phyloP scores from a whole-genome alignment of 2,888 invertebrate genomes.

The Acanthosepion esculentum region DNA sequence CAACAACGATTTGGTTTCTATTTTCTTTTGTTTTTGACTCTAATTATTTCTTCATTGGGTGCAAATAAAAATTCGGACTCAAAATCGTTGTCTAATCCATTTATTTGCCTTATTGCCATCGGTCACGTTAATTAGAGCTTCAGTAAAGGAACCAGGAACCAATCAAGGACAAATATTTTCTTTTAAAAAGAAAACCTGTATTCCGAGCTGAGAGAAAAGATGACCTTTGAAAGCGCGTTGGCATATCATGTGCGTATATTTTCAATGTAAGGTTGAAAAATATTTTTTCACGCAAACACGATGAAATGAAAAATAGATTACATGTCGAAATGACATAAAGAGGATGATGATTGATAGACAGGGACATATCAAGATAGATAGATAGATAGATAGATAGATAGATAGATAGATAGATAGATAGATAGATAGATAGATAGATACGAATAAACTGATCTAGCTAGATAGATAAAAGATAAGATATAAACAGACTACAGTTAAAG shows the following conservation, averaged over 20 bases:
- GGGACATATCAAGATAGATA: not conserved
- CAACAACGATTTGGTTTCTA: not conserved
- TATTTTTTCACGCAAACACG: not conserved
- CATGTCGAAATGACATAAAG: not conserved
- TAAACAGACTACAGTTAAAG: no score
- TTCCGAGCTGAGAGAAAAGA: not conserved
- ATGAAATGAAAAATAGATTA: not conserved
- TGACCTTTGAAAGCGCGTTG: not conserved
- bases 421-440: not conserved
- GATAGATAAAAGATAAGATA: no score
- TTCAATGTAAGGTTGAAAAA: not conserved
- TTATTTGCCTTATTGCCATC: not conserved
- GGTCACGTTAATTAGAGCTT: not conserved
- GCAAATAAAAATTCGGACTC: not conserved
- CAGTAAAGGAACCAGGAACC: not conserved
- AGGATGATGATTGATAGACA: not conserved
- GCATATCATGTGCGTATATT: not conserved
- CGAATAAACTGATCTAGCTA: not conserved
- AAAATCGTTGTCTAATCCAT: not conserved
- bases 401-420: not conserved
- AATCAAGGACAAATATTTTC: not conserved
- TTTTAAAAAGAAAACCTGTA: not conserved
- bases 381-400: not conserved
- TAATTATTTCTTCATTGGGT: slow-evolving; percentile 2
- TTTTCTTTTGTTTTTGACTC: not conserved